Evolutionary conservation across 2,888 invertebrate species (phyloP).

Genomic region (Drosophila gaucha): DNA sequence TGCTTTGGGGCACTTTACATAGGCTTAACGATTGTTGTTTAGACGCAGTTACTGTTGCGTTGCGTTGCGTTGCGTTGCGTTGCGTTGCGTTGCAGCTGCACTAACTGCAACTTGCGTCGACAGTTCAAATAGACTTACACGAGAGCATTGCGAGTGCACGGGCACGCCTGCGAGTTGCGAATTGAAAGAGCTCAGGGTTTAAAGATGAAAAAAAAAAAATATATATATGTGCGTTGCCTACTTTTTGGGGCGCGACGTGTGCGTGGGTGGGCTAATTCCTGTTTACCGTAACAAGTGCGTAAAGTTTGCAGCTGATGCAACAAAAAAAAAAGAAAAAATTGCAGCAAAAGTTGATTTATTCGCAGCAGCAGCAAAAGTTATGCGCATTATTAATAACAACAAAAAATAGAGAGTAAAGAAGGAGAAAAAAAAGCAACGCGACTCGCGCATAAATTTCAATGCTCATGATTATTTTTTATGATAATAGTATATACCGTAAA

Average conservation of each 20-base stretch:
- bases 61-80: slow-evolving; percentile 62
- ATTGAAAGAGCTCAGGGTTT: slow-evolving; percentile 40
- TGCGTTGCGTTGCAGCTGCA: slow-evolving; percentile 62
- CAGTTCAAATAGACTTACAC: slow-evolving; percentile 44
- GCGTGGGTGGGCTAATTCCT: background rate
- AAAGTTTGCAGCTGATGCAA: slow-evolving; percentile 31
- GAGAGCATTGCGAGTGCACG: slow-evolving; percentile 2
- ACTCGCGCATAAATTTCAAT: slow-evolving; percentile 59
- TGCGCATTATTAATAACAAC: slow-evolving; percentile 60
- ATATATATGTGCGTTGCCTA: slow-evolving; percentile 56
- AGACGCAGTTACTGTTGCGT: slow-evolving; percentile 69
- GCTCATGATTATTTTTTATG: slow-evolving; percentile 60
- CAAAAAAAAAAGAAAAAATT: too few species aligned
- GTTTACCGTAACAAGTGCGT: slow-evolving; percentile 29
- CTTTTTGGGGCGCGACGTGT: slow-evolving; percentile 32
- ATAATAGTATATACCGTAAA: slow-evolving; percentile 36
- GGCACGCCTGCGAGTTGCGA: slow-evolving; percentile 6
- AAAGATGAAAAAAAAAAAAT: slow-evolving; percentile 28
- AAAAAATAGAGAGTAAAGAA: background rate
- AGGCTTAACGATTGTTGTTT: slow-evolving; percentile 75
- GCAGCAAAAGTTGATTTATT: slow-evolving; percentile 16
- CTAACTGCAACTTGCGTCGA: slow-evolving; percentile 17
- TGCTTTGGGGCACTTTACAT: slow-evolving; percentile 66
- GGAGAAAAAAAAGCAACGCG: slow-evolving; percentile 19
- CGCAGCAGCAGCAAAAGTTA: slow-evolving; percentile 51